Conservation (phyloP, 92 coral and sea anemone genomes). For the Epizoanthus fatuus region DNA sequence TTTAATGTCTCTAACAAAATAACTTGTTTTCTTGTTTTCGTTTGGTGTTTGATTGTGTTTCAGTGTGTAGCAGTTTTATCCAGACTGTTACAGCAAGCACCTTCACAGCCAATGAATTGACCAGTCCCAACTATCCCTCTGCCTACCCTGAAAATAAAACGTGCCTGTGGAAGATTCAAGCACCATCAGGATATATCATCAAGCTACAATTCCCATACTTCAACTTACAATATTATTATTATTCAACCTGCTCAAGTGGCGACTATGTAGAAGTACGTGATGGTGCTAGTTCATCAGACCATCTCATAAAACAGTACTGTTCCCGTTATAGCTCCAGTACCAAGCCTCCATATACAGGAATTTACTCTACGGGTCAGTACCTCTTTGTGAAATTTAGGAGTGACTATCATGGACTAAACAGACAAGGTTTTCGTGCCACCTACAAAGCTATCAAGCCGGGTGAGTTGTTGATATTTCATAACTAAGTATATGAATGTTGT, state of each 20-base stretch:
- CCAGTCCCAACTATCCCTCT: not conserved
- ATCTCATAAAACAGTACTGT: not conserved
- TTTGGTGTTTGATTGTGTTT: not conserved
- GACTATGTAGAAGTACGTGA: not conserved
- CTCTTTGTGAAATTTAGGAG: not conserved
- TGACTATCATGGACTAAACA: not conserved
- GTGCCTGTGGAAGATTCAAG: conserved; percentile 6
- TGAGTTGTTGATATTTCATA: not conserved
- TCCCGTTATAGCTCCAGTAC: not conserved
- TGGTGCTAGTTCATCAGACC: not conserved
- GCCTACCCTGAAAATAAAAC: not conserved
- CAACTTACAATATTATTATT: not conserved
- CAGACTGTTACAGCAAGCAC: not conserved
- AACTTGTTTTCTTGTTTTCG: no score
- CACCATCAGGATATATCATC: conserved; percentile 1
- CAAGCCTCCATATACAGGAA: not conserved
- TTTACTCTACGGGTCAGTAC: not conserved
- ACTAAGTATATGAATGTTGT: not conserved
- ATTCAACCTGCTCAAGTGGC: not conserved
- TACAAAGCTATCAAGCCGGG: not conserved
- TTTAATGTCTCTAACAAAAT: no score
- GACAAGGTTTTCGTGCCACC: not conserved
- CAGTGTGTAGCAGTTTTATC: not conserved
- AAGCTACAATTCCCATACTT: not conserved
- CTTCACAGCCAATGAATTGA: not conserved